Evolutionary conservation across 1,140 invertebrate species (phyloP), one percentile per base, ranked within the genome.

Genomic region (Ostrea denselamellosa): DNA sequence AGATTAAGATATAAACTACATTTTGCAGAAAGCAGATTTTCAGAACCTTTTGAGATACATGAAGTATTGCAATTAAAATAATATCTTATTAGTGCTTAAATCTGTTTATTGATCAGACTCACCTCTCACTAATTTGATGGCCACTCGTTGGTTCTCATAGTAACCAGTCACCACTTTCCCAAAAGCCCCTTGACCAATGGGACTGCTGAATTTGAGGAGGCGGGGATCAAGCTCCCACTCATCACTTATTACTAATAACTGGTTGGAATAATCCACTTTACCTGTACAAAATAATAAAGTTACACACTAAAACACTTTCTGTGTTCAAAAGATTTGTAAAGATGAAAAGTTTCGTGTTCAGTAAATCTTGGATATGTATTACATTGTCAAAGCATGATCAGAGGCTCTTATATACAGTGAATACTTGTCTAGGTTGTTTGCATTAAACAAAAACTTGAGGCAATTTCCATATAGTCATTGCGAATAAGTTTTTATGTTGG

Each of bases 161-260:
- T 93, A 93, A 9, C 94, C 94, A 5, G 92, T 94, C 53, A 94
- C 92, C 44, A 95, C 94, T 89, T 93, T 93, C 68, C 98, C 98
- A 96, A 99, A 99, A 94, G 99, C 98, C 0, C 98, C 98, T 51
- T 98, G 98, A 89, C 98, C 98, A 56, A 99, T 95, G 94, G 98
- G 98, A 93, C 98, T 98, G 90, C 98, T 96, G 58, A 99, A 95
- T 95, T 98, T 97, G 87, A 99, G 95, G 93, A 98, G 97, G 53
- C 96, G 96, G 8, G 97, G 97, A 95, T 98, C 98, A 85, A 99
- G 98, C 95, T 99, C 98, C 98, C 98, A 98, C 95, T 98, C 98
- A 94, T 98, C 97, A 25, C 89, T 91, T 34, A 93, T 91, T 0
- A 93, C 90, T 83, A 93, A 83, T 28, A 93, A 89, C 86, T 93